phyloP scores from a whole-genome alignment of 2,113 vertebrate species.

The Pedionomus torquatus region DNA sequence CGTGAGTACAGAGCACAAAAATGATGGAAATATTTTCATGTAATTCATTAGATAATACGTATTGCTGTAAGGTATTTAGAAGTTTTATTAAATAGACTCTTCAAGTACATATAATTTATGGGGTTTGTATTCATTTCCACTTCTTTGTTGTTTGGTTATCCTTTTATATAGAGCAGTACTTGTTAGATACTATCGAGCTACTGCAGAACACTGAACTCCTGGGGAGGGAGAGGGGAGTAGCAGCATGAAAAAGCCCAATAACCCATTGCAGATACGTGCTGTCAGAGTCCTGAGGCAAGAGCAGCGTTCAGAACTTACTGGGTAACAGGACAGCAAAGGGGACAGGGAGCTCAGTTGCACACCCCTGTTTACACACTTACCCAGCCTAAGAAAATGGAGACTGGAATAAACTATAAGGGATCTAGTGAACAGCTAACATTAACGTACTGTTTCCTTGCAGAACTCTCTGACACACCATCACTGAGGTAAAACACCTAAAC shows the following conservation, averaged over 20 bases:
- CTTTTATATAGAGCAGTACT: neutral
- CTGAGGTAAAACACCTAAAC: neutral
- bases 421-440: neutral
- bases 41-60: neutral
- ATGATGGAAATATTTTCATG: neutral
- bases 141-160: neutral
- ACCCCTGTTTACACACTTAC: neutral
- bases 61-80: neutral
- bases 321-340: neutral
- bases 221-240: neutral
- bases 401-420: neutral
- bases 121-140: neutral
- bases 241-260: neutral
- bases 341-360: neutral
- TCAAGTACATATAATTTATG: neutral
- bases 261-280: neutral
- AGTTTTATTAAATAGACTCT: neutral
- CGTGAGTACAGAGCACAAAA: neutral
- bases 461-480: neutral
- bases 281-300: neutral
- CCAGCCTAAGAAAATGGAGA: neutral
- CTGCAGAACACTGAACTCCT: neutral
- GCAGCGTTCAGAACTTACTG: rapidly evolving
- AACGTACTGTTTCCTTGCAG: neutral
- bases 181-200: neutral